Conservation (phyloP, 1,140 invertebrate genomes). For the Amyelois transitella region DNA sequence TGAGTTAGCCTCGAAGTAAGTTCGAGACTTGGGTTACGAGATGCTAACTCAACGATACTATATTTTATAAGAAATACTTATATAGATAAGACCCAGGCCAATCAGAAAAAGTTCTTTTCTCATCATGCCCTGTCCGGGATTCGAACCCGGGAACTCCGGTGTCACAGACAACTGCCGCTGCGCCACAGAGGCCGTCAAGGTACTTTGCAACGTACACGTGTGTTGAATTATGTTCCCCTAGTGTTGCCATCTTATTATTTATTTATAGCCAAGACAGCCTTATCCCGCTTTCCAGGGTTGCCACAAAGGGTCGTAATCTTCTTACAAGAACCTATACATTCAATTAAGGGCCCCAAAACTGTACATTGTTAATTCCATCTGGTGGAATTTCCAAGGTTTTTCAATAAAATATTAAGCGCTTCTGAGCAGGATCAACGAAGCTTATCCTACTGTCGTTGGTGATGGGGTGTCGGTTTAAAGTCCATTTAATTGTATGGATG, state of each 20-base stretch:
- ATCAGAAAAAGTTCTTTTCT: too few species aligned
- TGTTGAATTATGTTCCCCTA: background rate
- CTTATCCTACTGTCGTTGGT: background rate
- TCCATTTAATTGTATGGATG: background rate
- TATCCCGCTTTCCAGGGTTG: background rate
- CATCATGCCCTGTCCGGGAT: too few species aligned
- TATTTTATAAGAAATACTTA: too few species aligned
- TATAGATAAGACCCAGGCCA: too few species aligned
- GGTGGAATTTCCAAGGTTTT: conserved; percentile 24
- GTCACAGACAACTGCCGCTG: too few species aligned
- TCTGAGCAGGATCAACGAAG: conserved; percentile 21
- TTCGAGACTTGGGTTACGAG: too few species aligned
- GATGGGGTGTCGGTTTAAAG: background rate
- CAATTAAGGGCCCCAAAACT: conserved; percentile 34
- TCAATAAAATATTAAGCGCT: conserved; percentile 48
- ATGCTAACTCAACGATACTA: too few species aligned
- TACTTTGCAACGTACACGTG: background rate
- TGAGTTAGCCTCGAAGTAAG: too few species aligned
- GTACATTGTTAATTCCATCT: background rate
- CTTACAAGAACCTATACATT: conserved; percentile 53
- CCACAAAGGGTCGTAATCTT: conserved; percentile 31
- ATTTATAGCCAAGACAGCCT: background rate
- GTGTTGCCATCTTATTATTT: background rate
- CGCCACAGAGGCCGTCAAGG: too few species aligned
- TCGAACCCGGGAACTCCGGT: too few species aligned